These are phyloP conservation scores for Phalacrocorax carbo DNA, from an alignment of 2,113 vertebrate genomes.

Conservation along the genomic window DNA sequence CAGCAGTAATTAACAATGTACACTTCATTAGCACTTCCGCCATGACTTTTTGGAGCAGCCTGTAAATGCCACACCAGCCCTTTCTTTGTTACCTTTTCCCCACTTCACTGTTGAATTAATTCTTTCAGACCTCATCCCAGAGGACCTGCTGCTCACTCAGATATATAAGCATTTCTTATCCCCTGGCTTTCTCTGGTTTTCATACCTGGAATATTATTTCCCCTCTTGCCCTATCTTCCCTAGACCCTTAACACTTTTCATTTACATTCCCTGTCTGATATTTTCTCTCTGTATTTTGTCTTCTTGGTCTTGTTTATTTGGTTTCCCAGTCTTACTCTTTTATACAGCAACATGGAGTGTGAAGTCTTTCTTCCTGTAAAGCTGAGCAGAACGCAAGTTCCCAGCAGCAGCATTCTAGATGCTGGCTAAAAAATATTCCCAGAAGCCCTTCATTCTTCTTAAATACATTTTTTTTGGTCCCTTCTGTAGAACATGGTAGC, in stretches of 20 bases:
- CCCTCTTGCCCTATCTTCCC: background rate
- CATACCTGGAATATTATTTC: background rate
- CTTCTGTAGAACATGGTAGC: background rate
- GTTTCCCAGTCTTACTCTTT: background rate
- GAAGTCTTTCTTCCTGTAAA: background rate
- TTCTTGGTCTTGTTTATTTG: background rate
- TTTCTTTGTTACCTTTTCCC: background rate
- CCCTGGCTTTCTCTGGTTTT: background rate
- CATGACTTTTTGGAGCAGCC: background rate
- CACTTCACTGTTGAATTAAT: background rate
- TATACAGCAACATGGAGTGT: background rate
- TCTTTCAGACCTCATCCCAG: background rate
- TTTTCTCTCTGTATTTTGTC: slow-evolving; percentile 10
- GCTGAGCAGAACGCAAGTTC: background rate
- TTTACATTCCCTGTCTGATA: background rate
- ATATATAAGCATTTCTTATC: background rate
- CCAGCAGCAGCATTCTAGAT: background rate
- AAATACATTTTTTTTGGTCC: background rate
- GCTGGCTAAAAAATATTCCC: background rate
- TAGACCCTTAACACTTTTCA: slow-evolving; percentile 1
- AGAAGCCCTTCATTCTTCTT: background rate
- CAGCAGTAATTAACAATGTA: background rate
- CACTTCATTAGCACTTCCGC: background rate
- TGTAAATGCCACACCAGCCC: background rate
- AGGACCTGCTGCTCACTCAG: background rate